Base-by-base conservation (phyloP, 2,113 vertebrate species). In the Gasterosteus nipponicus region DNA sequence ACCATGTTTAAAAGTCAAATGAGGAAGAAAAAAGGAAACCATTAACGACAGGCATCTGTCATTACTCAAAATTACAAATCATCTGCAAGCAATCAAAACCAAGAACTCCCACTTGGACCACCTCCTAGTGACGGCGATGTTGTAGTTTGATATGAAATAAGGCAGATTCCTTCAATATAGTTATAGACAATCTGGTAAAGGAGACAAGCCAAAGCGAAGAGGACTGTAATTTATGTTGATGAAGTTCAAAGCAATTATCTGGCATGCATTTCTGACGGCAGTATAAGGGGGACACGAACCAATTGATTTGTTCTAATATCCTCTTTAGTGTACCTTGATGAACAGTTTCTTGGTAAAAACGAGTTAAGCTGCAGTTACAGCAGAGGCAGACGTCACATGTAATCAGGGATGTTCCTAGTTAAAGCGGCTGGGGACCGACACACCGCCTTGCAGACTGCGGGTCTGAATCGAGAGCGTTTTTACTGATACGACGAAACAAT, bases 141-240 rank as follows among this genome's bases (percentile, higher is more conserved):
- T 78, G 65, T 79, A 57, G 69, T 86, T 73, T 86, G 70, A 90
- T 94, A 89, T 87, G 86, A 93, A 91, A 93, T 94, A 94, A 95
- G 92, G 94, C 93, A 94, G 84, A 93, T 91, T 91, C 86, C 86
- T 87, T 89, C 76, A 47, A 86, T 83, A 89, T 72, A 82, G 73
- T 86, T 86, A 82, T 49, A 92, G 86, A 94, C 86, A 90, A 89
- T 92, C 87, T 86, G 88, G 78, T 86, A 85, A 26, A 91, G 89
- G 83, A 92, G 77, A 92, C 59, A 85, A 91, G 87, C 89, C 67
- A 78, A 87, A 89, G 89, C 83, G 49, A 81, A 86, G 70, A 87
- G 76, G 70, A 73, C 56, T 64, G 22, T 58, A 79, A 81, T 79
- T 77, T 54, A 70, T 86, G 76, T 78, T 61, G 68, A 67, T 78